A percentile compares a stretch with the other conserved stretches of the same genome.
These are phyloP conservation scores for Myotis davidii DNA, from an alignment of 2,113 vertebrate species.

Conservation along the genomic window DNA sequence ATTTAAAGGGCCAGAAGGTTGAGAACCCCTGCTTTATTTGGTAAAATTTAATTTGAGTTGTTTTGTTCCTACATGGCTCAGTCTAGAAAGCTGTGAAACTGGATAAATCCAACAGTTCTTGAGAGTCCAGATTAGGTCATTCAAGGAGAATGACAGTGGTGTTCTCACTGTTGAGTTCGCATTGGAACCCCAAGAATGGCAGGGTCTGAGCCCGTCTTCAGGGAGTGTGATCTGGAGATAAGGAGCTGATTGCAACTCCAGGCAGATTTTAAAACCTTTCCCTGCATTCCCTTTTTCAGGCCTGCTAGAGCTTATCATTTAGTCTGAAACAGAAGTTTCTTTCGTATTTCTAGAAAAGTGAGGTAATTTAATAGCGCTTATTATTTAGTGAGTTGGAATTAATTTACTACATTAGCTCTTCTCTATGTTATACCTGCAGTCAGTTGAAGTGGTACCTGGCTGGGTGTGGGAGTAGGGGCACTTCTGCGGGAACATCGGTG, in stretches of 20 bases:
- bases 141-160: not conserved
- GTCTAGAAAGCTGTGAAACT: not conserved
- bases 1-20: too few relatives aligned
- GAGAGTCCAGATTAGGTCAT: not conserved
- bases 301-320: not conserved
- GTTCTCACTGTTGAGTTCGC: accelerated
- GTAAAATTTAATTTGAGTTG: not conserved
- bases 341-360: not conserved
- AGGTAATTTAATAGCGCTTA: not conserved
- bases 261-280: not conserved
- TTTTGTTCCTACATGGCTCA: not conserved
- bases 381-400: not conserved
- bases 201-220: not conserved
- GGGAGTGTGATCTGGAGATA: not conserved
- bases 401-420: not conserved
- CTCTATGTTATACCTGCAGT: not conserved
- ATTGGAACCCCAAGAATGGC: not conserved
- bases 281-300: not conserved
- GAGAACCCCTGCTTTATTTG: not conserved
- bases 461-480: accelerated
- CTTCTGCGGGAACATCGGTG: not conserved
- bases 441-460: not conserved
- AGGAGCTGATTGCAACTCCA: not conserved
- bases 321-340: not conserved
- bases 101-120: not conserved